Percentiles rank a stretch among this genome's conserved stretches.
Conservation (phyloP, 2,113 vertebrate genomes). For the Pyxicephalus adspersus region DNA sequence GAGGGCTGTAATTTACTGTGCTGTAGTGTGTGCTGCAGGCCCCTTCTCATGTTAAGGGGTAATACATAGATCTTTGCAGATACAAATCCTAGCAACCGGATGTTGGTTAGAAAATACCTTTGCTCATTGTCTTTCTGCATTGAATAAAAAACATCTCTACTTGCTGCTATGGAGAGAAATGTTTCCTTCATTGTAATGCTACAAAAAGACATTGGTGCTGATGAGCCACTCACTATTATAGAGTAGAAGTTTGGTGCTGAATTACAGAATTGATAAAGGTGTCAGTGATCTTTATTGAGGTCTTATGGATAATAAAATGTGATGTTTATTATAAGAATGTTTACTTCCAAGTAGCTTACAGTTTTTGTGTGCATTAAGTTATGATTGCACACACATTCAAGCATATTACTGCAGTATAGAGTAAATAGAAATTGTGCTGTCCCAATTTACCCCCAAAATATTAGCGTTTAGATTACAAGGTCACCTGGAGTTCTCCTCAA, state of each 20-base stretch:
- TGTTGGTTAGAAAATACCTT: slow-evolving; percentile 22
- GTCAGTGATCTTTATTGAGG: not conserved
- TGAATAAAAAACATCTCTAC: slow-evolving; percentile 23
- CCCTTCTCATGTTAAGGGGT: slow-evolving; percentile 1
- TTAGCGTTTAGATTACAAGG: slow-evolving; percentile 17
- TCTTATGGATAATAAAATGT: slow-evolving; percentile 15
- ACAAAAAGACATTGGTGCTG: slow-evolving; percentile 1
- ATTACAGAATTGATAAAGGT: not conserved
- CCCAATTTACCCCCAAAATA: slow-evolving; percentile 16
- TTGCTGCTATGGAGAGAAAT: slow-evolving; percentile 18
- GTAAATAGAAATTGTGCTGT: slow-evolving; percentile 1
- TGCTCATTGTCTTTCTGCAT: slow-evolving; percentile 23
- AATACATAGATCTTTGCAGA: slow-evolving; percentile 28
- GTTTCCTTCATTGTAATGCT: slow-evolving; percentile 20
- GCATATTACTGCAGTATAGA: not conserved
- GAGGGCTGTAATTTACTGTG: slow-evolving; percentile 45
- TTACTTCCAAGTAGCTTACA: too few species aligned
- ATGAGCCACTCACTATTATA: slow-evolving; percentile 33
- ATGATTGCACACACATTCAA: too few species aligned
- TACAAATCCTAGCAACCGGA: slow-evolving; percentile 15
- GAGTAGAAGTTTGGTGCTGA: not conserved
- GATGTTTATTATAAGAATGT: not conserved
- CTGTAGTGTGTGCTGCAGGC: slow-evolving; percentile 29
- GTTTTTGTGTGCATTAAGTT: too few species aligned
- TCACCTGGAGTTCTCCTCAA: slow-evolving; percentile 21